These are phyloP conservation scores for Chaitophorus viminalis DNA, from an alignment of 2,888 invertebrate species.

Conservation along the genomic window DNA sequence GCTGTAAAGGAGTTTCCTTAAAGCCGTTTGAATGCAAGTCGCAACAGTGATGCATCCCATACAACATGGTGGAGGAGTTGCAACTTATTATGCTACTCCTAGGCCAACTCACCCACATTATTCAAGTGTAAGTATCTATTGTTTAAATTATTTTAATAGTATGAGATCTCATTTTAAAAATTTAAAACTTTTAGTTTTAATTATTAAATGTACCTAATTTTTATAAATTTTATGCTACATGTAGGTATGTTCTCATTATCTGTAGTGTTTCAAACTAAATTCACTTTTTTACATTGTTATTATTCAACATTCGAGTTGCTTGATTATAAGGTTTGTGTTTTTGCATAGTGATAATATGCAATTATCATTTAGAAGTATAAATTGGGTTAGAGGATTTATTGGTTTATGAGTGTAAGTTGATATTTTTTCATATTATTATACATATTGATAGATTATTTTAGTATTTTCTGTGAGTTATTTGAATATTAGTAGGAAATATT, in stretches of 20 bases:
- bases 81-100: conserved; percentile 57
- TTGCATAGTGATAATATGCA: background rate
- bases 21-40: conserved; percentile 55
- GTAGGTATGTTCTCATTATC: background rate
- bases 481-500: no score
- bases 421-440: no score
- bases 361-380: background rate
- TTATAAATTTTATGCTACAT: background rate
- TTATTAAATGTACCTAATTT: background rate
- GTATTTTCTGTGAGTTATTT: no score
- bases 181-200: background rate
- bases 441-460: no score
- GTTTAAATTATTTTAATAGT: background rate
- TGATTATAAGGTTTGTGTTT: background rate
- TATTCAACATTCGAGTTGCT: background rate
- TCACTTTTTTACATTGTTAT: background rate
- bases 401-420: no score
- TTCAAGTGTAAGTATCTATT: conserved; percentile 56
- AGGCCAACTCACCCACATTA: conserved; percentile 49
- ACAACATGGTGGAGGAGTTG: conserved; percentile 47
- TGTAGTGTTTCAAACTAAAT: background rate
- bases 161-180: background rate
- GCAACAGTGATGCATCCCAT: conserved; percentile 56
- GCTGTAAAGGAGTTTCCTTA: conserved; percentile 35
- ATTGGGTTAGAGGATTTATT: no score